phyloP scores from a whole-genome alignment of 1,140 invertebrate species.

The Cataglyphis hispanica region DNA sequence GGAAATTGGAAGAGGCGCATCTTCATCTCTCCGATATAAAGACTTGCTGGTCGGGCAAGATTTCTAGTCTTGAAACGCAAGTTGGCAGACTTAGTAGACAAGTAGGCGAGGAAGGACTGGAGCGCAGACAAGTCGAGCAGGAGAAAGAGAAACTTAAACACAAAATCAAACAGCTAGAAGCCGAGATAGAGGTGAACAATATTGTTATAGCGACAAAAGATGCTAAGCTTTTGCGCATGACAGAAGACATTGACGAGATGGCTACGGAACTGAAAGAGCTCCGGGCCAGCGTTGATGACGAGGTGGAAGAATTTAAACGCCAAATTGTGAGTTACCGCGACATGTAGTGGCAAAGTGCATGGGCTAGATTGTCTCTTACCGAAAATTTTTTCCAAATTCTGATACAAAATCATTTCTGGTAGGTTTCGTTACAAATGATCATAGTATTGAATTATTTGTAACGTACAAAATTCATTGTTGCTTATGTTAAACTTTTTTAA shows the following conservation, averaged over 20 bases:
- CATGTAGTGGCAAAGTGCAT: slow-evolving; percentile 75
- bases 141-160: slow-evolving; percentile 90
- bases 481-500: neutral
- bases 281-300: slow-evolving; percentile 88
- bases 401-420: slow-evolving; percentile 6
- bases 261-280: slow-evolving; percentile 88
- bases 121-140: slow-evolving; percentile 91
- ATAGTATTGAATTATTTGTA: slow-evolving; percentile 11
- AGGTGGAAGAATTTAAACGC: slow-evolving; percentile 88
- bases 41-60: slow-evolving; percentile 95
- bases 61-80: slow-evolving; percentile 94
- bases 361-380: slow-evolving; percentile 42
- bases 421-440: slow-evolving; percentile 28
- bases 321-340: slow-evolving; percentile 90
- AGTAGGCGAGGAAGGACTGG: slow-evolving; percentile 92
- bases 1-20: slow-evolving; percentile 93
- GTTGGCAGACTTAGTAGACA: slow-evolving; percentile 92
- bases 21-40: slow-evolving; percentile 95
- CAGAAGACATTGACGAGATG: slow-evolving; percentile 89
- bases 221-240: slow-evolving; percentile 89
- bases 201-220: slow-evolving; percentile 91
- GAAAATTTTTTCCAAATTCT: slow-evolving; percentile 16
- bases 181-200: slow-evolving; percentile 90
- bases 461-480: neutral
- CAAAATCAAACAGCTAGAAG: slow-evolving; percentile 89